Evolutionary conservation across 1,140 invertebrate species (phyloP), one percentile per base, ranked within the genome.

Genomic region (Drosophila mauritiana): DNA sequence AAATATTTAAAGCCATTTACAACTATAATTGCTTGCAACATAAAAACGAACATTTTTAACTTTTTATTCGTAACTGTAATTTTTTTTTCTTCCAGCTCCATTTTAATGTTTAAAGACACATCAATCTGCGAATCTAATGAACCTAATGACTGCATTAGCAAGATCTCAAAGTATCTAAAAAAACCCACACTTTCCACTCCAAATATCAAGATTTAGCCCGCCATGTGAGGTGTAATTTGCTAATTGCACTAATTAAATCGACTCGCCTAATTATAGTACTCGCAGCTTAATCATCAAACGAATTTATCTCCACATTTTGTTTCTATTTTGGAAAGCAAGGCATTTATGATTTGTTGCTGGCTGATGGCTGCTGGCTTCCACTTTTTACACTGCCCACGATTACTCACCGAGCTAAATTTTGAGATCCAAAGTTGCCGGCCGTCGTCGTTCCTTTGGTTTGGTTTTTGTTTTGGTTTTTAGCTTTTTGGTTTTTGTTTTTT

Each of bases 401-500:
- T 85, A 85, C 81, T 85, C 81, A 84, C 80, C 65, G 37, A 75
- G 74, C 74, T 70, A 75, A 83, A 58, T 83, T 74, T 76, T 74
- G 70, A 62, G 63, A 75, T 63, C 62, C 63, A 68, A 54, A 56
- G 42, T 67, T 40, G 79, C 63, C 46, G 80, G 63, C 58, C 63
- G 56, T 53, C 63, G 56, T 53, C 58, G 61, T 25, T 43, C 55
- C 42, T 25, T 39, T 59, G 54, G 61, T 73, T 58, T 67, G 73
- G 54, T 67, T 83, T 64, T 46, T 42, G 31, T 39, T 39, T 39
- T 39, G 11, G 37, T 39, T 65, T 67, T 40, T 56, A 49, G 61
- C 68, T 54, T 67, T 83, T 61, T 42, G 34, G 31, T 39, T 39
- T 39, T 10, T 10, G 2, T 39, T 65, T 63, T 58, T 67, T 67